These are phyloP conservation scores for Coremacera marginata DNA, from an alignment of 2,888 invertebrate genomes.

Conservation along the genomic window DNA sequence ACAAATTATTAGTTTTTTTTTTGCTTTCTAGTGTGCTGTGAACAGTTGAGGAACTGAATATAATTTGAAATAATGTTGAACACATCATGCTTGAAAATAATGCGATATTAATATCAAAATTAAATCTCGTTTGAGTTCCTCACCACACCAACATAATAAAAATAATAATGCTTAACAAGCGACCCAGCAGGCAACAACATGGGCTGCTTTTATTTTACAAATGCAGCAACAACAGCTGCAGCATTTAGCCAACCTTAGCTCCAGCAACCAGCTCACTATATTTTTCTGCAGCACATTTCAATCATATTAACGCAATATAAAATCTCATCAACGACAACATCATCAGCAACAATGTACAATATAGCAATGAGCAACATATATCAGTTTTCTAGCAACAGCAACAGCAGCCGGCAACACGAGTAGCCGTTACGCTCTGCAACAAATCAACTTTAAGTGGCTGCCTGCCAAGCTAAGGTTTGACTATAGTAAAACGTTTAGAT, in stretches of 20 bases:
- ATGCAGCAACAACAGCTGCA: too few species aligned
- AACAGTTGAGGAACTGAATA: too few species aligned
- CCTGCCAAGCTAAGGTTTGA: neutral
- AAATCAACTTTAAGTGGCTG: slow-evolving; percentile 6
- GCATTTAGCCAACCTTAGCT: too few species aligned
- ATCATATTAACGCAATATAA: slow-evolving; percentile 30
- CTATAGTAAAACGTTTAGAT: neutral
- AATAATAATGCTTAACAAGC: too few species aligned
- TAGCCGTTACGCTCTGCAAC: neutral
- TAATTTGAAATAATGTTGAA: too few species aligned
- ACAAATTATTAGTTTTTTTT: too few species aligned
- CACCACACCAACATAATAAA: too few species aligned
- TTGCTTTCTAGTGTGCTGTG: too few species aligned
- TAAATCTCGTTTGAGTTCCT: neutral
- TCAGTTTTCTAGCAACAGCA: slow-evolving; percentile 7
- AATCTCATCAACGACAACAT: slow-evolving; percentile 40
- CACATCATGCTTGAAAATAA: neutral
- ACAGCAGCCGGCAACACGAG: slow-evolving; percentile 43
- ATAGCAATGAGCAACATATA: too few species aligned
- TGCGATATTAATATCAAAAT: neutral
- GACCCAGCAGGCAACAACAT: too few species aligned
- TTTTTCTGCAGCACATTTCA: neutral
- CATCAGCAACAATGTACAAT: slow-evolving; percentile 41
- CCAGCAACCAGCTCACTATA: too few species aligned
- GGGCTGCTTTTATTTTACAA: too few species aligned